Base-by-base conservation (phyloP, 2,113 vertebrate genomes). In the Nesospiza acunhae region DNA sequence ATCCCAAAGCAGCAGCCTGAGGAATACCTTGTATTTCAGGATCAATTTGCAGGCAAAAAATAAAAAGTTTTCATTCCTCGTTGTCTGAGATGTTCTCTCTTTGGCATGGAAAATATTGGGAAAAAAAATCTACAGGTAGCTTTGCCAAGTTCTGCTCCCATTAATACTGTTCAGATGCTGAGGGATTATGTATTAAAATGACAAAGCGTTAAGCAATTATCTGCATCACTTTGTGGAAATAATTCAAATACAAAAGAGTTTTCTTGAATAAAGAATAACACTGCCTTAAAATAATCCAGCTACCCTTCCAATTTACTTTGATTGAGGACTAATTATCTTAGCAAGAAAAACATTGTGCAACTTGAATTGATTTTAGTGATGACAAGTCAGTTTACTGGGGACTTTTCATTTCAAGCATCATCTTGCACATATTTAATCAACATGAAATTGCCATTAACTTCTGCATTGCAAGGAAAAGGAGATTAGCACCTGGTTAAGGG, bases 191-290 rank as follows among this genome's bases (percentile, higher is more conserved):
- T 33, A 63, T 35, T 37, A 70, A 31, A 56, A 59, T 52, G 85
- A 74, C 44, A 82, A 92, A 84, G 53, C 31, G 69, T 92, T 91
- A 78, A 87, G 37, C 52, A 96, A 97, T 94, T 90, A 90, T 55
- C 62, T 67, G 22, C 68, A 53, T 47, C 33, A 30, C 17, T 79
- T 68, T 70, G 46, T 62, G 42, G 64, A 84, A 77, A 81, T 73
- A 68, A 88, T 56, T 89, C 33, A 79, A 39, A 75, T 37, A 63
- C 27, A 84, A 86, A 94, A 52, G 66, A 66, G 14, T 42, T 83
- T 95, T 80, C 56, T 68, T 78, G 73, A 89, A 72, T 63, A 73
- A 81, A 84, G 37, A 55, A 37, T 56, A 53, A n/a, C 49, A 15
- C 11, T 78, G 28, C 41, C 56, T 87, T 81, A 76, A 96, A 94